Conservation (phyloP, 2,888 invertebrate genomes). For the Subacronicta megacephala region DNA sequence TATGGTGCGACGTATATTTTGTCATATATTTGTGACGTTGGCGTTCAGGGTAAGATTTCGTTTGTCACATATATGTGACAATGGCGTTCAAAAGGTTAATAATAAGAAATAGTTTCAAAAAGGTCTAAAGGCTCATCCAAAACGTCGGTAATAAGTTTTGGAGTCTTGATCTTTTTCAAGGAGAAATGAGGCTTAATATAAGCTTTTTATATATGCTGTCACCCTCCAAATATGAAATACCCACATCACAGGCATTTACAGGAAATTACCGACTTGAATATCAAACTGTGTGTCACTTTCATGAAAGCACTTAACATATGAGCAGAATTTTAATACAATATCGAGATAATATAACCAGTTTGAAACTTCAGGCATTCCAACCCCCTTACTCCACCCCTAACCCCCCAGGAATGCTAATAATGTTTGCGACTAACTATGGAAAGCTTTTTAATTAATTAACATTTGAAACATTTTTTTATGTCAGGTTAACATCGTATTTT, state of each 20-base stretch:
- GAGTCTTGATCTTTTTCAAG: too few relatives aligned
- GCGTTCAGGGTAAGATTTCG: too few relatives aligned
- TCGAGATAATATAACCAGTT: conserved; percentile 20
- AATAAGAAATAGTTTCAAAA: too few relatives aligned
- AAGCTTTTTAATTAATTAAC: conserved; percentile 12
- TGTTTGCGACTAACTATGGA: neutral
- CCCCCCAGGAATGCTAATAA: conserved; percentile 20
- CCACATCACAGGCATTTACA: neutral
- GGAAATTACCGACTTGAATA: conserved; percentile 6
- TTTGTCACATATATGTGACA: too few relatives aligned
- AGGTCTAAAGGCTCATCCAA: too few relatives aligned
- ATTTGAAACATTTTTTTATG: neutral
- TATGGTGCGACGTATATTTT: too few relatives aligned
- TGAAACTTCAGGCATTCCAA: conserved; percentile 16
- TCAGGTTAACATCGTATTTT: neutral
- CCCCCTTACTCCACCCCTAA: neutral
- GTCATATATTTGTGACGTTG: too few relatives aligned
- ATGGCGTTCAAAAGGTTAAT: too few relatives aligned
- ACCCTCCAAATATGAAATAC: conserved; percentile 3
- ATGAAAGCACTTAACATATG: conserved; percentile 14
- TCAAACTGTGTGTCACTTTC: conserved; percentile 12
- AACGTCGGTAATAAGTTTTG: too few relatives aligned
- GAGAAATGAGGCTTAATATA: too few relatives aligned
- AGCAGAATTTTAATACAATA: conserved; percentile 28
- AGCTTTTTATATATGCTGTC: too few relatives aligned